These are phyloP conservation scores for Distichodus sexfasciatus DNA, from an alignment of 2,797 vertebrate genomes.

Conservation along the genomic window DNA sequence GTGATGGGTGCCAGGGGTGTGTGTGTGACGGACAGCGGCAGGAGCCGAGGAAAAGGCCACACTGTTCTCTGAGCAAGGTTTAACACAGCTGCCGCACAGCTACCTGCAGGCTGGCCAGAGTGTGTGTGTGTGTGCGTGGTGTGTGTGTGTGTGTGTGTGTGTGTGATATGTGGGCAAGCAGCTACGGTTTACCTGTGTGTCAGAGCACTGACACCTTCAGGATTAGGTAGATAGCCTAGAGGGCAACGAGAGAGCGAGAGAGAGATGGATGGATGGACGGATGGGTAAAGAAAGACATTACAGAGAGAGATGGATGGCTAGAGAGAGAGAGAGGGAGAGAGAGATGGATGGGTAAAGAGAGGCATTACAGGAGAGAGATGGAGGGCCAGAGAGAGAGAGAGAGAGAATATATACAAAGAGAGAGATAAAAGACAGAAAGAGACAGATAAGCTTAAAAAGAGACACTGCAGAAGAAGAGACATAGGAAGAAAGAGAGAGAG, in stretches of 20 bases:
- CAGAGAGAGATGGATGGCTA: background rate
- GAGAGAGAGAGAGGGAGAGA: conserved; percentile 14
- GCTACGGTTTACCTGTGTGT: conserved; percentile 50
- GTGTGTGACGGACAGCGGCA: conserved; percentile 34
- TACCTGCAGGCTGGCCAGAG: conserved; percentile 31
- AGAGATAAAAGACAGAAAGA: background rate
- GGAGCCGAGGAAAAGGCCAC: conserved; percentile 42
- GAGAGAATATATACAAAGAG: background rate
- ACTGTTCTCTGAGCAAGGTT: conserved; percentile 34
- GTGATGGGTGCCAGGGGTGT: conserved; percentile 36
- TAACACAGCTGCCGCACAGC: conserved; percentile 28
- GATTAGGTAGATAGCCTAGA: conserved; percentile 54
- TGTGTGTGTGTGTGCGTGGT: conserved; percentile 60
- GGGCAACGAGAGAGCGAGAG: conserved; percentile 2
- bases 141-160: conserved; percentile 27
- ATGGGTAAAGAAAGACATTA: background rate
- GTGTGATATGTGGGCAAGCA: conserved; percentile 41
- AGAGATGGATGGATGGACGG: background rate
- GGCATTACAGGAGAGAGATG: background rate
- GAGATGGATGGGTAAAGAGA: background rate
- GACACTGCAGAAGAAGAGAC: background rate
- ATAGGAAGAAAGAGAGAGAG: no score
- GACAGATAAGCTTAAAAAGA: background rate
- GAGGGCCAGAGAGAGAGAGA: conserved; percentile 6
- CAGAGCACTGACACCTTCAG: conserved; percentile 63